These are phyloP conservation scores for Brachylomia viminalis DNA, from an alignment of 2,888 invertebrate genomes.

Conservation along the genomic window DNA sequence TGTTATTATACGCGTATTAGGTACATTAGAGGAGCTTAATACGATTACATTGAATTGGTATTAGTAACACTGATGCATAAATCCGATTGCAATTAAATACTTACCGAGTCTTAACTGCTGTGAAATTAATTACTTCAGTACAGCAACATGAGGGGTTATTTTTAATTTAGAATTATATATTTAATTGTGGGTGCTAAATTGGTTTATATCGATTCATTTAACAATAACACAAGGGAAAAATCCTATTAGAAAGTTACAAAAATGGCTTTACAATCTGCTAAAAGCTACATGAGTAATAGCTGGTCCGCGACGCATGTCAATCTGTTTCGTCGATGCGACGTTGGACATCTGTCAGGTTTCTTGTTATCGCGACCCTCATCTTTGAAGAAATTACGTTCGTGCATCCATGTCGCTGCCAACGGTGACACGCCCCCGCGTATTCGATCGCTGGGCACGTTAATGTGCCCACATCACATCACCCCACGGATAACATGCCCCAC, in stretches of 20 bases:
- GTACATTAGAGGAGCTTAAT: neutral
- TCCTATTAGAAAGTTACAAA: constrained; percentile 19
- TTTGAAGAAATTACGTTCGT: constrained; percentile 83
- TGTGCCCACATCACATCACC: constrained; percentile 71
- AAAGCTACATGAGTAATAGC: constrained; percentile 62
- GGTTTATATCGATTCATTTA: neutral
- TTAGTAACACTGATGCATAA: constrained; percentile 27
- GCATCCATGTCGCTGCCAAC: constrained; percentile 78
- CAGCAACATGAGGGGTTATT: neutral
- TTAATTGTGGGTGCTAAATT: neutral
- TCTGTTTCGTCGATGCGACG: constrained; percentile 75
- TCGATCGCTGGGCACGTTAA: constrained; percentile 73
- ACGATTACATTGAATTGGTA: constrained; percentile 15
- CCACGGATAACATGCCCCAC: constrained; percentile 62
- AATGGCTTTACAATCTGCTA: constrained; percentile 64
- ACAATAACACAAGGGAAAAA: neutral
- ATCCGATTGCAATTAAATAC: constrained; percentile 2
- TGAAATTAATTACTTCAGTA: constrained; percentile 16
- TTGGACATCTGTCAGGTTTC: constrained; percentile 82
- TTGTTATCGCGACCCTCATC: constrained; percentile 86
- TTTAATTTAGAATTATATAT: neutral
- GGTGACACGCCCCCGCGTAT: constrained; percentile 75
- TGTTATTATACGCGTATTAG: neutral
- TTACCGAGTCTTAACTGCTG: neutral
- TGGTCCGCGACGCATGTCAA: constrained; percentile 78